Evolutionary conservation across 2,113 vertebrate species (phyloP).

Genomic region (Promerops cafer): DNA sequence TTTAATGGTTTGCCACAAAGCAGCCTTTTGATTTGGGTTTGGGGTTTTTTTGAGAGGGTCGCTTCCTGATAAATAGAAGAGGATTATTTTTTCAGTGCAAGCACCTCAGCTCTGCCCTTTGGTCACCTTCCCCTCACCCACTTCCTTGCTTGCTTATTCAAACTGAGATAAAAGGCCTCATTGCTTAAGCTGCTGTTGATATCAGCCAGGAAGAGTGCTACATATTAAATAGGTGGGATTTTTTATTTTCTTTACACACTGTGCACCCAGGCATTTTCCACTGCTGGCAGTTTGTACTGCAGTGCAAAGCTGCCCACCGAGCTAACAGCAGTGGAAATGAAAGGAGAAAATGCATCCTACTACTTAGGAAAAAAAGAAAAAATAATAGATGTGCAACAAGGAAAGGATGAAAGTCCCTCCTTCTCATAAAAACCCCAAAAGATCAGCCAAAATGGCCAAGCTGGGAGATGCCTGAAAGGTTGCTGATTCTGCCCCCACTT

Average conservation of each 20-base stretch:
- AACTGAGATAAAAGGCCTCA: neutral
- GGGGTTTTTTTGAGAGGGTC: neutral
- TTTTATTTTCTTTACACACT: neutral
- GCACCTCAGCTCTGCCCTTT: neutral
- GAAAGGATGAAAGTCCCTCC: neutral
- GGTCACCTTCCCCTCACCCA: neutral
- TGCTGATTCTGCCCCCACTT: neutral
- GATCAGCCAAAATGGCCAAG: neutral
- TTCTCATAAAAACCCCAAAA: neutral
- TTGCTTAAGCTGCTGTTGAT: neutral
- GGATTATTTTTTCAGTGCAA: neutral
- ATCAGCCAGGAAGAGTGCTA: neutral
- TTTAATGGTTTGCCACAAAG: neutral
- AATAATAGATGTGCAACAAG: neutral
- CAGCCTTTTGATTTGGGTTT: neutral
- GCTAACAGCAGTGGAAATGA: neutral
- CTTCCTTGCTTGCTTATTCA: neutral
- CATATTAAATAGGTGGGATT: neutral
- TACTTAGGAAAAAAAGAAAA: neutral
- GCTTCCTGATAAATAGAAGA: neutral
- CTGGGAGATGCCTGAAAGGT: neutral
- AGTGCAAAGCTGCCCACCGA: neutral
- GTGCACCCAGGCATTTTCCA: neutral
- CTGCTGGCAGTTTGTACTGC: neutral
- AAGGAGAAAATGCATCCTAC: neutral